Evolutionary conservation across 2,888 invertebrate genomes (phyloP).

Genomic region (Mythimna loreyi): DNA sequence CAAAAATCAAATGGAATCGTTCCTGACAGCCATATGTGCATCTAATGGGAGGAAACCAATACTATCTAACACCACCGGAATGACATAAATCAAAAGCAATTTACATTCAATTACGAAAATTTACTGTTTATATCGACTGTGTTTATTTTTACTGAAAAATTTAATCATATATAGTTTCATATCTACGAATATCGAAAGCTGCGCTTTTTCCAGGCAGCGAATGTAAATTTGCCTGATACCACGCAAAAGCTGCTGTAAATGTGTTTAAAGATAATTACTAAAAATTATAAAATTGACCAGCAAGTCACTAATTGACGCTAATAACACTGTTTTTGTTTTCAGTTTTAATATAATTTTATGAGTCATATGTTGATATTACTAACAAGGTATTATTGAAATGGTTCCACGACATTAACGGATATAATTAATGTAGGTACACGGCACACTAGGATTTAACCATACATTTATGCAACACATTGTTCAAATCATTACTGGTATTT

Average conservation of each 20-base stretch:
- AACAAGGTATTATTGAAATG: constrained; percentile 66
- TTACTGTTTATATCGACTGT: constrained; percentile 58
- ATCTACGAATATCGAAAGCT: not conserved
- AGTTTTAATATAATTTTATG: constrained; percentile 66
- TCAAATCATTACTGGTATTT: constrained; percentile 33
- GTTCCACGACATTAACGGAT: constrained; percentile 60
- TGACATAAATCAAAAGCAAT: constrained; percentile 68
- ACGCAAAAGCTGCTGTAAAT: constrained; percentile 13
- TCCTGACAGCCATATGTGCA: constrained; percentile 32
- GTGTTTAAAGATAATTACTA: constrained; percentile 38
- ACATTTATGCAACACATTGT: constrained; percentile 38
- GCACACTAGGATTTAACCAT: constrained; percentile 27
- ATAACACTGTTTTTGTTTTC: constrained; percentile 64
- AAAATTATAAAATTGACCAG: constrained; percentile 45
- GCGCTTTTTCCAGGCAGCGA: not conserved
- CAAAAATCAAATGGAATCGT: constrained; percentile 35
- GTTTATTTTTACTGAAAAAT: constrained; percentile 41
- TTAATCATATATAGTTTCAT: constrained; percentile 7
- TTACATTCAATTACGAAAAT: constrained; percentile 70
- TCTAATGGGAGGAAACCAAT: constrained; percentile 38
- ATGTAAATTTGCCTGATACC: not conserved
- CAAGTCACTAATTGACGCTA: constrained; percentile 65
- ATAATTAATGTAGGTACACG: constrained; percentile 31
- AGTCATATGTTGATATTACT: constrained; percentile 61
- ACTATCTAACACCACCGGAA: constrained; percentile 51